phyloP scores from a whole-genome alignment of 2,797 vertebrate genomes.

The Hozukius guyotensis region DNA sequence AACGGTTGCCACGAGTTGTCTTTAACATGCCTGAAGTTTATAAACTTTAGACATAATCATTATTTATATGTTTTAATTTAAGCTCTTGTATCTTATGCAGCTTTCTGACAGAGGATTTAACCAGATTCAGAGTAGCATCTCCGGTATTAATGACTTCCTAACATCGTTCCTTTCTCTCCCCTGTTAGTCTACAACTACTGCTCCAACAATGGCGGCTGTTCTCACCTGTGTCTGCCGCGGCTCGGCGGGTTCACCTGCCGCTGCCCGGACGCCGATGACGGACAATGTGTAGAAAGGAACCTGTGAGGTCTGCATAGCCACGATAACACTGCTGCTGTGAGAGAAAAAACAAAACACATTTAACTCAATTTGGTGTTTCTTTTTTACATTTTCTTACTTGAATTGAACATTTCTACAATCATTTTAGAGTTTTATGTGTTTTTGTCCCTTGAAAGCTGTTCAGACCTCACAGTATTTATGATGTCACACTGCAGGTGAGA shows the following conservation, averaged over 20 bases:
- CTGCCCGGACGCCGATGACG: conserved; percentile 86
- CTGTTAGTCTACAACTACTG: conserved; percentile 89
- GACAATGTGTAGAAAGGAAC: conserved; percentile 83
- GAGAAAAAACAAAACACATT: not conserved
- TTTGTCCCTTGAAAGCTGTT: not conserved
- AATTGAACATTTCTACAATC: conserved; percentile 24
- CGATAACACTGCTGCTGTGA: not conserved
- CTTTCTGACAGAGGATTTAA: not conserved
- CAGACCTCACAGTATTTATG: conserved; percentile 14
- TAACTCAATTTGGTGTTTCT: not conserved
- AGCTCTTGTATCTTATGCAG: too few relatives aligned
- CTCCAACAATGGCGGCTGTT: conserved; percentile 90
- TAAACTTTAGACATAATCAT: not conserved
- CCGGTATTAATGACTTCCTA: not conserved
- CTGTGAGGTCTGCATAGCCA: conserved; percentile 35
- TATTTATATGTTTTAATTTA: not conserved
- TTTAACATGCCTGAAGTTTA: not conserved
- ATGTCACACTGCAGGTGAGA: not conserved
- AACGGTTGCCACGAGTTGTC: not conserved
- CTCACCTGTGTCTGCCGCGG: conserved; percentile 91
- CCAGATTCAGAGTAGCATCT: not conserved
- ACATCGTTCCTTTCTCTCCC: not conserved
- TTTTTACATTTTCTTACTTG: conserved; percentile 51
- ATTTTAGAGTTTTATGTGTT: not conserved
- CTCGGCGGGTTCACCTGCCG: conserved; percentile 89